These are phyloP conservation scores for Arremon brunneinucha DNA, from an alignment of 2,797 vertebrate species.

Conservation along the genomic window DNA sequence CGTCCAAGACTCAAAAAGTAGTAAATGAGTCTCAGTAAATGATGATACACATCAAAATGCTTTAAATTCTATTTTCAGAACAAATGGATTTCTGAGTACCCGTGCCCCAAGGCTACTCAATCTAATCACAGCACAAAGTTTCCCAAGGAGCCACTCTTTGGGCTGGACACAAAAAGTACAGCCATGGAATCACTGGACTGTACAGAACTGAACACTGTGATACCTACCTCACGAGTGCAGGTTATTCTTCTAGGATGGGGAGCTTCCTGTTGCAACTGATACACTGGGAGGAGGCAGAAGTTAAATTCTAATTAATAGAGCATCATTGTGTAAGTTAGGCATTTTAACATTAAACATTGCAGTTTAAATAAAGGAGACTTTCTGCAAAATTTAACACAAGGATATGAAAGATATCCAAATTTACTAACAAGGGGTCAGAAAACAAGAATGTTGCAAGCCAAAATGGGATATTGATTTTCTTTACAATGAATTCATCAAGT, in stretches of 20 bases:
- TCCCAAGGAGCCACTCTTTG: neutral
- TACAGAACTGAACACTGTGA: neutral
- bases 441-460: neutral
- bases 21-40: neutral
- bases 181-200: neutral
- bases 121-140: neutral
- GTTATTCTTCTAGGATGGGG: conserved; percentile 88
- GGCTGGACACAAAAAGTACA: neutral
- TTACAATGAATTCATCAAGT: neutral
- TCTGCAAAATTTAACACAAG: neutral
- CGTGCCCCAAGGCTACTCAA: neutral
- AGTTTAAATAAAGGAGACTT: neutral
- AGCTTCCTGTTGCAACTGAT: conserved; percentile 86
- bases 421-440: neutral
- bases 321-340: neutral
- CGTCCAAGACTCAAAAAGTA: neutral
- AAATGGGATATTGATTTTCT: neutral
- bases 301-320: conserved; percentile 28
- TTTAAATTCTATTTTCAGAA: neutral
- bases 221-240: conserved; percentile 87
- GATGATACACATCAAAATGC: neutral
- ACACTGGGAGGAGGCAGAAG: conserved; percentile 70
- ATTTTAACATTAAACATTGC: neutral
- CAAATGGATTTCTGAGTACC: neutral
- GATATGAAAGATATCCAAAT: neutral